A percentile compares a stretch with the other conserved stretches of the same genome.
phyloP scores from a whole-genome alignment of 1,140 invertebrate genomes.

The Sitobion miscanthi region DNA sequence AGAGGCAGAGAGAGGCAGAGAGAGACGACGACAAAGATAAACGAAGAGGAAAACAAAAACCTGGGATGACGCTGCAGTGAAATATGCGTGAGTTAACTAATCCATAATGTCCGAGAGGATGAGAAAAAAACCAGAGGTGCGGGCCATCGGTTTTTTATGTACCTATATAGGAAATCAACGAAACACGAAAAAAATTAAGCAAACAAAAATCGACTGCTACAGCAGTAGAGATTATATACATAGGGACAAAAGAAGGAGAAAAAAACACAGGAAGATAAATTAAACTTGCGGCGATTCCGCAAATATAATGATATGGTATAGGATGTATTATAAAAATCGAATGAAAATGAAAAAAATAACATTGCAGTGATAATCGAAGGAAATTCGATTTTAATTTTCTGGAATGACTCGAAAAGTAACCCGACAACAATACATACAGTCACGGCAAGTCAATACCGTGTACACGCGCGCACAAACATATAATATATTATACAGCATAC shows the following conservation, averaged over 20 bases:
- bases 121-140: background rate
- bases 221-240: background rate
- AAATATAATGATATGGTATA: background rate
- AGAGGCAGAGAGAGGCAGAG: background rate
- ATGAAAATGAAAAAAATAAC: background rate
- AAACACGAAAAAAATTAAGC: background rate
- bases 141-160: background rate
- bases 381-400: slow-evolving; percentile 3
- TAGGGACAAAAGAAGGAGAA: background rate
- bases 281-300: background rate
- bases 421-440: background rate
- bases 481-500: background rate
- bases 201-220: background rate
- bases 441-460: background rate
- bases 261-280: slow-evolving; percentile 1
- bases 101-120: background rate
- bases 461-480: background rate
- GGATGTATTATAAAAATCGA: background rate
- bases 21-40: background rate
- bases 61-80: background rate
- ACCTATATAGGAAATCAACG: background rate
- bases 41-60: background rate
- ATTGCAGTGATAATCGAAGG: background rate
- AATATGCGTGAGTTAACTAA: background rate
- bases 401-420: background rate